Conservation (phyloP, 64 coral and sea anemone species). For the Montipora capricornis region DNA sequence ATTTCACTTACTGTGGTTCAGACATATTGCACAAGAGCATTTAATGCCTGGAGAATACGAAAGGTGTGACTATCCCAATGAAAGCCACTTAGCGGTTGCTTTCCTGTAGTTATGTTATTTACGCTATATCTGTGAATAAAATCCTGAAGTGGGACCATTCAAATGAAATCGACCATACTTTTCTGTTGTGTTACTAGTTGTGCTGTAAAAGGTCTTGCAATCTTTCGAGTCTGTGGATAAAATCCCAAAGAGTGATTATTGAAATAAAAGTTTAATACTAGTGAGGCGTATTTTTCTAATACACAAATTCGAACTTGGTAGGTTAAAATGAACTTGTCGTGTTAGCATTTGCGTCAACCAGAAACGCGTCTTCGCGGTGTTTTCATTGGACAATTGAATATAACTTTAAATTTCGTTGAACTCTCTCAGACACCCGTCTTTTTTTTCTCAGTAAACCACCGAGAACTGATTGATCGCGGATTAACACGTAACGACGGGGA, state of each 20-base stretch:
- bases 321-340: too few relatives aligned
- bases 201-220: neutral
- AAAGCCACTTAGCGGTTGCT: neutral
- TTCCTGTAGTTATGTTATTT: too few relatives aligned
- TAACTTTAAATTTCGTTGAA: neutral
- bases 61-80: neutral
- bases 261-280: too few relatives aligned
- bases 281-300: too few relatives aligned
- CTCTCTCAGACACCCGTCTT: neutral
- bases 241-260: too few relatives aligned
- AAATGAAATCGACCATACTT: neutral
- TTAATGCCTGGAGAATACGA: too few relatives aligned
- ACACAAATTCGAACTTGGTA: too few relatives aligned
- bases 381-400: neutral
- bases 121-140: too few relatives aligned
- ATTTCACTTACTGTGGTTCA: too few relatives aligned
- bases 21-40: too few relatives aligned
- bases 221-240: neutral
- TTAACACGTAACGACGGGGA: neutral
- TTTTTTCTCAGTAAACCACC: neutral
- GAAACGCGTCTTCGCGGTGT: too few relatives aligned
- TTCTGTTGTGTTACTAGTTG: neutral
- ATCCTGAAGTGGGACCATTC: neutral
- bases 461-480: neutral
- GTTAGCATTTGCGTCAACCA: too few relatives aligned